Evolutionary conservation across 2,888 invertebrate species (phyloP), one percentile per base, ranked within the genome.

Genomic region (Caenorhabditis panamensis): DNA sequence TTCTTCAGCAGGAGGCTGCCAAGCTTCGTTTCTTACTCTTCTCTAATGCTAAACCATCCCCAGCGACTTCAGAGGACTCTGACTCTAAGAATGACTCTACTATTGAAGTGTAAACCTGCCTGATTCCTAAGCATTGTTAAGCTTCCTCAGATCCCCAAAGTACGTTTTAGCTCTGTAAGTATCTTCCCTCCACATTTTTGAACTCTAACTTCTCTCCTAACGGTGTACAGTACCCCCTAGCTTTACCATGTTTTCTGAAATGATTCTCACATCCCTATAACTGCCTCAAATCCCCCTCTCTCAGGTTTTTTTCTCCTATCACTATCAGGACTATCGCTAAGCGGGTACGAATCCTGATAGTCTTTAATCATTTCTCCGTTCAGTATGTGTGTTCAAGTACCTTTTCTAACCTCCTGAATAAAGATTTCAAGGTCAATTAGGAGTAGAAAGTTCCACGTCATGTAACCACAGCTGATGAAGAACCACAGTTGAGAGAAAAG

Each of bases 1-100:
- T 72, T 24, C 72, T 81, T 2, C 71, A 81, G 51, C 81, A 81
- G 41, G 81, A 81, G 41, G 68, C 81, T 1, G 67, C 76, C 1
- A 76, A 77, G 56, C 76, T 81, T 11, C 76, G 73, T 41, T 63
- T 81, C 22, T 41, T 81, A 18, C 59, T 81, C 9, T 77, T 77
- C 67, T 61, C 81, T 2, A 64, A 36, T 11, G 36, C 72, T 16
- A 64, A 64, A 51, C 63, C 64, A 5, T 73, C 72, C 1, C 72
- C 72, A 56, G 44, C 62, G 0, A 56, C 20, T 58, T 73, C 72
- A 0, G 64, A 62, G 26, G 47, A 47, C 0, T 62, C 62, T 4
- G 72, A 56, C 13, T 58, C 63, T n/a, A 63, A 72, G 18, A 63
- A 56, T 24, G 72, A 58, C 11, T 63, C 72, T 8, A 73, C 58